Evolutionary conservation across 2,113 vertebrate genomes (phyloP).

Genomic region (Ivindomyrus marchei): DNA sequence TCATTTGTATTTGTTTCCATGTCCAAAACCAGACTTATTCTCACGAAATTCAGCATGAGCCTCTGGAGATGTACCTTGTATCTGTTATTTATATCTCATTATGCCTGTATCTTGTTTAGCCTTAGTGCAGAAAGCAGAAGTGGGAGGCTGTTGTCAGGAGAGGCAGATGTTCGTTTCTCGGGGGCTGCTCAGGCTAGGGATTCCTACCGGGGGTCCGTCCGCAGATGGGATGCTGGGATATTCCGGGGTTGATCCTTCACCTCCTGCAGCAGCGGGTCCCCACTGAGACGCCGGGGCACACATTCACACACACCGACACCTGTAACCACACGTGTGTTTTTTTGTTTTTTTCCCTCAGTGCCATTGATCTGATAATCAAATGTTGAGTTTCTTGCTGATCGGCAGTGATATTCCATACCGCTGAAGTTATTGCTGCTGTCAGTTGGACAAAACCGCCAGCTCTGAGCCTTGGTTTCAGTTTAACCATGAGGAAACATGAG

Average conservation of each 20-base stretch:
- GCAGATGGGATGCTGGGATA: not conserved
- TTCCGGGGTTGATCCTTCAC: not conserved
- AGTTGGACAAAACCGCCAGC: not conserved
- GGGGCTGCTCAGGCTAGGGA: not conserved
- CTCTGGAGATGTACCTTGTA: not conserved
- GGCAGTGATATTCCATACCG: not conserved
- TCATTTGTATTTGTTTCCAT: not conserved
- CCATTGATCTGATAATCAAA: not conserved
- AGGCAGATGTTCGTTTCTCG: not conserved
- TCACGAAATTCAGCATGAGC: not conserved
- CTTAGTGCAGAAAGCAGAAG: not conserved
- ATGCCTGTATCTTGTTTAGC: not conserved
- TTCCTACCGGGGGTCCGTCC: not conserved
- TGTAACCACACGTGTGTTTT: not conserved
- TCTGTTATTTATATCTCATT: not conserved
- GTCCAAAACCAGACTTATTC: not conserved
- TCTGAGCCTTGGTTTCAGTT: not conserved
- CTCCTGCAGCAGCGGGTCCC: not conserved
- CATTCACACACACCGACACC: not conserved
- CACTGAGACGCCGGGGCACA: not conserved
- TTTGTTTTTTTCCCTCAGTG: not conserved
- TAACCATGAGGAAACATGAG: not conserved
- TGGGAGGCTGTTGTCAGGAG: not conserved
- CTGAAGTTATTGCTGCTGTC: not conserved
- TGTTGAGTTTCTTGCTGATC: not conserved